Conservation (phyloP, 2,888 invertebrate genomes). For the Candidula unifasciata region DNA sequence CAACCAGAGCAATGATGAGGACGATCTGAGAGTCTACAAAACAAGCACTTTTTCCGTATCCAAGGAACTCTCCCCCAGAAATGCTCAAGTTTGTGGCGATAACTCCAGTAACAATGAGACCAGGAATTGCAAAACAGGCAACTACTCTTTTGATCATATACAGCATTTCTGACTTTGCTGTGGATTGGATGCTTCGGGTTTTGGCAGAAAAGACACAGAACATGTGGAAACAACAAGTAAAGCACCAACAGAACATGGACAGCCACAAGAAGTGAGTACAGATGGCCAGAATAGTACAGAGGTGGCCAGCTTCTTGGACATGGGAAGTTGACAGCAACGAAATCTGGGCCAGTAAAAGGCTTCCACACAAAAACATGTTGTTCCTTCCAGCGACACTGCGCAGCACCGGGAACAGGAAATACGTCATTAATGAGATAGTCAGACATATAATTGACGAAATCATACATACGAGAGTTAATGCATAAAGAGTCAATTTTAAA, state of each 20-base stretch:
- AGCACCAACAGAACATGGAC: slow-evolving; percentile 39
- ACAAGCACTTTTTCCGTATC: slow-evolving; percentile 19
- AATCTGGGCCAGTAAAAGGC: slow-evolving; percentile 24
- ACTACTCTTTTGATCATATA: not conserved
- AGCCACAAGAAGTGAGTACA: slow-evolving; percentile 39
- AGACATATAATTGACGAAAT: slow-evolving; percentile 20
- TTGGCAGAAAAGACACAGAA: slow-evolving; percentile 29
- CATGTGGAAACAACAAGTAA: slow-evolving; percentile 38
- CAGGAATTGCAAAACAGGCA: not conserved
- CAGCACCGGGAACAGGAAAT: slow-evolving; percentile 18
- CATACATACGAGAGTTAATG: slow-evolving; percentile 9
- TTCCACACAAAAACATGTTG: slow-evolving; percentile 30
- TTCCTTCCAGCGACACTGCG: slow-evolving; percentile 18
- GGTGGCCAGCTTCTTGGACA: not conserved
- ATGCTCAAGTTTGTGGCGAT: not conserved
- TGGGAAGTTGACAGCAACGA: not conserved
- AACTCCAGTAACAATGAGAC: not conserved
- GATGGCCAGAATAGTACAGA: slow-evolving; percentile 14
- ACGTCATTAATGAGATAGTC: slow-evolving; percentile 20
- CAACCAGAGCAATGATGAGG: not conserved
- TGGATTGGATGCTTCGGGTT: not conserved
- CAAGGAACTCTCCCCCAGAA: slow-evolving; percentile 1
- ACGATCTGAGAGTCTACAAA: slow-evolving; percentile 15
- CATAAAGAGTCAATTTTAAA: not conserved
- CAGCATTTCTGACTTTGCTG: not conserved